Percentiles rank a stretch among this genome's conserved stretches.
Evolutionary conservation across 2,113 vertebrate species (phyloP).

Genomic region (Rousettus leschenaultii): DNA sequence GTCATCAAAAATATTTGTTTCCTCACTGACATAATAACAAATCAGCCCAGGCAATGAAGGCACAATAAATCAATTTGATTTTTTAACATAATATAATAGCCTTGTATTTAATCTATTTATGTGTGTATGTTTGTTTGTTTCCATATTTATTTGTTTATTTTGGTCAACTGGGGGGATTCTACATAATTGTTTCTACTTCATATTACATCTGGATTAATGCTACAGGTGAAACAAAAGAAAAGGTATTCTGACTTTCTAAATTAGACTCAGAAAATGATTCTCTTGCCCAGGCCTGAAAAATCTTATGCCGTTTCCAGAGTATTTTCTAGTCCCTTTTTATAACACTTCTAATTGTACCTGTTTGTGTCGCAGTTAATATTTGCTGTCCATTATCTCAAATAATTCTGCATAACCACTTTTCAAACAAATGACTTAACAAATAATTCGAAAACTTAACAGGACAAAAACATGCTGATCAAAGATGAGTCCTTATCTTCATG

Average conservation of each 20-base stretch:
- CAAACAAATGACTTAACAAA: not conserved
- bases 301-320: not conserved
- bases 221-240: not conserved
- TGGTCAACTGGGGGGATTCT: not conserved
- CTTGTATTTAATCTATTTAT: not conserved
- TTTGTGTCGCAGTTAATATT: not conserved
- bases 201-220: not conserved
- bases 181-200: not conserved
- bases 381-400: not conserved
- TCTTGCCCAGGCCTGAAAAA: not conserved
- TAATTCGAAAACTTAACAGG: not conserved
- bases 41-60: not conserved
- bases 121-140: not conserved
- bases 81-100: not conserved
- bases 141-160: not conserved
- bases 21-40: not conserved
- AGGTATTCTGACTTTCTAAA: not conserved
- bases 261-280: not conserved
- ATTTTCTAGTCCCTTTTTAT: not conserved
- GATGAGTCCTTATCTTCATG: not conserved
- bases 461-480: not conserved
- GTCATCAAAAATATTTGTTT: not conserved
- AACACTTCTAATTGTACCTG: not conserved
- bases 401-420: not conserved
- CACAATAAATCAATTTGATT: not conserved